A percentile compares a stretch with the other conserved stretches of the same genome.
Conservation (phyloP, 2,797 vertebrate genomes). For the Botia almorhae region DNA sequence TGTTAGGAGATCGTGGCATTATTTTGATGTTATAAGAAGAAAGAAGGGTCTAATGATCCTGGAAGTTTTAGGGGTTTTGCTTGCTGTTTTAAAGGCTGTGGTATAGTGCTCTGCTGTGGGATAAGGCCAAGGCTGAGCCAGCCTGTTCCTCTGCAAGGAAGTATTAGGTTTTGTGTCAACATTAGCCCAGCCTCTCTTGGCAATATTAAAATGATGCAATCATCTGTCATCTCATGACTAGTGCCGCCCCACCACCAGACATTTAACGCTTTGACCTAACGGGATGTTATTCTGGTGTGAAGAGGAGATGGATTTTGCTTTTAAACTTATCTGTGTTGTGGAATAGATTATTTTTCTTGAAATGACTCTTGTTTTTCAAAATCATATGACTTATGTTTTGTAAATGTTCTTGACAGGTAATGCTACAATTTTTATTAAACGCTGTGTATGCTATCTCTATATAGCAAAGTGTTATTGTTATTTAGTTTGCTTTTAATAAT, state of each 20-base stretch:
- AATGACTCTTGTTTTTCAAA: not conserved
- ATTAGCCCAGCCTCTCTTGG: slow-evolving; percentile 74
- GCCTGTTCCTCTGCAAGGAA: slow-evolving; percentile 76
- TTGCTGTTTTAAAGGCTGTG: slow-evolving; percentile 23
- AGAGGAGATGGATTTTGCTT: slow-evolving; percentile 4
- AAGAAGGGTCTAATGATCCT: slow-evolving; percentile 68
- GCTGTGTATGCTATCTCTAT: slow-evolving; percentile 5
- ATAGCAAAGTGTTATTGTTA: slow-evolving; percentile 12
- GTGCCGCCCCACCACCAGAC: slow-evolving; percentile 59
- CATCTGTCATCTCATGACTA: slow-evolving; percentile 75
- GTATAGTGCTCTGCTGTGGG: slow-evolving; percentile 4
- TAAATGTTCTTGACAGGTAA: too few relatives aligned
- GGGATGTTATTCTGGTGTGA: slow-evolving; percentile 43
- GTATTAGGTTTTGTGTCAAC: slow-evolving; percentile 85
- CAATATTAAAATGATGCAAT: slow-evolving; percentile 75
- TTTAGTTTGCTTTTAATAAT: slow-evolving; percentile 15
- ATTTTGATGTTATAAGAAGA: not conserved
- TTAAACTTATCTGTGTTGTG: slow-evolving; percentile 18
- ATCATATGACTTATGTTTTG: not conserved
- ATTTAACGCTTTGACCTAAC: slow-evolving; percentile 51
- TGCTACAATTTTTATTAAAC: not conserved
- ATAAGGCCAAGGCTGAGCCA: slow-evolving; percentile 29
- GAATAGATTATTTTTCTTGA: slow-evolving; percentile 22
- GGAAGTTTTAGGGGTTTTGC: slow-evolving; percentile 66
- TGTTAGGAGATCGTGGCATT: not conserved